These are phyloP conservation scores for Gari tellinella DNA, from an alignment of 2,888 invertebrate species.

Conservation along the genomic window DNA sequence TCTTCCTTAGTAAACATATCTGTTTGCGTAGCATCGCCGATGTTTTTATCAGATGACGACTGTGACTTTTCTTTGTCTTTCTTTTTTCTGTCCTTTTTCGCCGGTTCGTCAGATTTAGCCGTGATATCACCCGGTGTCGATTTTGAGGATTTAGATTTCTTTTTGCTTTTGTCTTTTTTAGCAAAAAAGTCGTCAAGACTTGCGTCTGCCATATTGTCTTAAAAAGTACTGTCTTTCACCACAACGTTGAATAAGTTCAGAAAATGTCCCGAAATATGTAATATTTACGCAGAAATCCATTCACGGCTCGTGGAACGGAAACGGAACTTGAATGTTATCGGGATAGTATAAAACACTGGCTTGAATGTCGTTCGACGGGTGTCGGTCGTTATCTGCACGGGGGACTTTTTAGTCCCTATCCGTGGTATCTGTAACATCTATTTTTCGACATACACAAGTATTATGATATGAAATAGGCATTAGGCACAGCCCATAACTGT, in stretches of 20 bases:
- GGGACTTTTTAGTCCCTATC: too few species aligned
- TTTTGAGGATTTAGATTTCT: constrained; percentile 91
- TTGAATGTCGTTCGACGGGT: too few species aligned
- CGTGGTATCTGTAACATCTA: too few species aligned
- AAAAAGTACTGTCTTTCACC: neutral
- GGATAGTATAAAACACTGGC: constrained; percentile 7
- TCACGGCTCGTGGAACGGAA: constrained; percentile 61
- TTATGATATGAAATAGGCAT: too few species aligned
- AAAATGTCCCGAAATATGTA: constrained; percentile 32
- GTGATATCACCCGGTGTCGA: constrained; percentile 86
- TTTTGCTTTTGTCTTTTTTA: constrained; percentile 96
- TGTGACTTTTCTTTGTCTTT: constrained; percentile 72
- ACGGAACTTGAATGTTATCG: constrained; percentile 36
- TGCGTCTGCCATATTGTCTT: constrained; percentile 90
- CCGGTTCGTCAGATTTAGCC: constrained; percentile 58
- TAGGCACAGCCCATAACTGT: too few species aligned
- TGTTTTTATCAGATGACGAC: constrained; percentile 34
- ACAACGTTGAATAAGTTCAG: neutral
- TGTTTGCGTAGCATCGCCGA: too few species aligned
- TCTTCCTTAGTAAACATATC: too few species aligned
- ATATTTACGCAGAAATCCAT: constrained; percentile 52
- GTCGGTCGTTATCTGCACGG: too few species aligned
- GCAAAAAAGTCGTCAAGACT: constrained; percentile 97
- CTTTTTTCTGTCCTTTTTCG: constrained; percentile 72
- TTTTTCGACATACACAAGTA: too few species aligned